Base-by-base conservation (phyloP, 2,888 invertebrate genomes). In the Lordiphosa fenestrarum region DNA sequence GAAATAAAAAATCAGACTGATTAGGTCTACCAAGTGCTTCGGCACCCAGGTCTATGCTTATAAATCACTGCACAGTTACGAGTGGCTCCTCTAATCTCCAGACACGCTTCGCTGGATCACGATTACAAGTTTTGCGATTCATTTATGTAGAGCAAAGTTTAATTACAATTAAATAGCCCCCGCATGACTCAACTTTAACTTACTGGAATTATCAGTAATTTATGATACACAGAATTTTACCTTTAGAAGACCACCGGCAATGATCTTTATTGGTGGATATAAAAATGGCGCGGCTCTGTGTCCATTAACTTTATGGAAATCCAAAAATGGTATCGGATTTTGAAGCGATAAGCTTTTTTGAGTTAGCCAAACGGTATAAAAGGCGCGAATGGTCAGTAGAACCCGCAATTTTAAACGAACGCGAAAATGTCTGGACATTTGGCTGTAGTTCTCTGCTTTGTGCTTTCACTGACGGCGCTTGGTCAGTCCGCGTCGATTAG, bases 181-280 rank as follows among this genome's bases (percentile, higher is more conserved):
- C 10, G 33, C 30, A 25, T 63, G 39, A 63, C 41, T 66, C 67
- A 66, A 30, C 15, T 12, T 38, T 36, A 15, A 35, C 30, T 40
- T 23, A 2, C 39, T 57, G 49, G 52, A 63, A 69, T 58, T 30
- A 6, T 9, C 15, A 33, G 12, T 44, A 33, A 10, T 44, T 44
- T 44, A 44, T 19, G 13, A 30, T 42, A 42, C 13, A 42, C 25
- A 56, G 54, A 39, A 62, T 72, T 68, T 66, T 57, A 19, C 67
- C 60, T 66, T 69, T 67, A 62, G 67, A 84, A 84, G 65, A 53
- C 59, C 65, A 78, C 75, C 85, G 75, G 68, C 75, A 73, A 64
- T 67, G 69, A 54, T 50, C 51, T 85, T 86, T 87, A 85, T 87
- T 44, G 67, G 76, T 73, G 74, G 72, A 84, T 86, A 86, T 86